Percentiles rank a stretch among this genome's conserved stretches.
Evolutionary conservation across 2,113 vertebrate species (phyloP).

Genomic region (Eidolon helvum): DNA sequence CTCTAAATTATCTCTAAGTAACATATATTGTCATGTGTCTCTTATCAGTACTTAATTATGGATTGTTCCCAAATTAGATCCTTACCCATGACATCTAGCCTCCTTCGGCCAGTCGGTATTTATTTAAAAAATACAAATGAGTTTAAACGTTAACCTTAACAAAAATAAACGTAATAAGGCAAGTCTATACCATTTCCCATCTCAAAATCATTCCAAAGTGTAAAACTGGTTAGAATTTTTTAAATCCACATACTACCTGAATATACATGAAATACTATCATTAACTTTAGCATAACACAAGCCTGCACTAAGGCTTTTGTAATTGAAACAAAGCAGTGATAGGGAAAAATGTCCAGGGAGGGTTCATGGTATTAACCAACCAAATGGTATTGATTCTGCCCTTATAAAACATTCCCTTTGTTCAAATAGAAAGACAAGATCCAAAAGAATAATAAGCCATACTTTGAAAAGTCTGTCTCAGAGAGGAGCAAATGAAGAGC

Average conservation of each 20-base stretch:
- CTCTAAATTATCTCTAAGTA: neutral
- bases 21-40: neutral
- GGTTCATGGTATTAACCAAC: neutral
- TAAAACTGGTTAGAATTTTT: neutral
- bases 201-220: neutral
- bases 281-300: neutral
- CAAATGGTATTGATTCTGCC: neutral
- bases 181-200: neutral
- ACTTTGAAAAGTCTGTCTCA: neutral
- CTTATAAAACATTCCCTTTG: neutral
- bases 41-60: neutral
- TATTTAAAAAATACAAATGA: slow-evolving; percentile 1
- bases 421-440: neutral
- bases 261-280: neutral
- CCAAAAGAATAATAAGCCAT: neutral
- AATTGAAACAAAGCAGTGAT: neutral
- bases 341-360: neutral
- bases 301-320: neutral
- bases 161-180: slow-evolving; percentile 2
- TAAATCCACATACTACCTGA: neutral
- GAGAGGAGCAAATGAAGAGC: neutral
- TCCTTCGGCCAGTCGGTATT: neutral
- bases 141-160: slow-evolving; percentile 26
- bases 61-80: neutral
- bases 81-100: neutral